Base-by-base conservation (phyloP, 2,888 invertebrate species). In the Apodemia zela region DNA sequence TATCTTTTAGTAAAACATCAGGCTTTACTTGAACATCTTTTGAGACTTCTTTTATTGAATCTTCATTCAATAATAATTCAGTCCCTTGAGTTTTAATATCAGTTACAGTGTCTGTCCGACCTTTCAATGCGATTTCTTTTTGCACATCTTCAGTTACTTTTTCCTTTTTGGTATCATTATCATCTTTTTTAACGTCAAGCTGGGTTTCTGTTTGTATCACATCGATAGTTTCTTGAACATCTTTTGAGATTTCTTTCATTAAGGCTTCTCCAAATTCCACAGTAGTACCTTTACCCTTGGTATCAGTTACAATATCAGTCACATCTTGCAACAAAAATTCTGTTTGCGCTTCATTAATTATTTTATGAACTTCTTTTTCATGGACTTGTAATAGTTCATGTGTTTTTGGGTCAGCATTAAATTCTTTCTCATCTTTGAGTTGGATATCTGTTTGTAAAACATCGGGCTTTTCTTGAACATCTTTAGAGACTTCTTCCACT, bases 321-420 rank as follows among this genome's bases (percentile, higher is more conserved):
- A 21, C 5, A 13, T 21, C 49, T 21, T 54, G 21, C 42, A n/a
- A n/a, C 5, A 45, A 5, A 45, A 5, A 15, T 25, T 54, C 54
- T 15, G 13, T 54, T 25, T 25, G 25, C 4, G 6, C 42, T 38
- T 38, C 13, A 38, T 8, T 13, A 38, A 38, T 38, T 38, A 18
- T 15, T 7, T 58, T n/a, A 33, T 58, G 72, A 71, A 62, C 72
- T 74, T 11, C 68, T n/a, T 45, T n/a, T n/a, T n/a, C 25, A 54
- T 54, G 10, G 3, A n/a, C 6, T 4, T 15, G 11, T 45, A 45
- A 45, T 45, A n/a, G n/a, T 0, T n/a, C 6, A 11, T n/a, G 42
- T 45, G 6, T n/a, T 45, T 45, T n/a, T 6, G n/a, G 42, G 15
- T 45, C n/a, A 6, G n/a, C n/a, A n/a, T 45, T n/a, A 45, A 45